Evolutionary conservation across 2,888 invertebrate genomes (phyloP), one percentile per base, ranked within the genome.

Genomic region (Limnephilus marmoratus): DNA sequence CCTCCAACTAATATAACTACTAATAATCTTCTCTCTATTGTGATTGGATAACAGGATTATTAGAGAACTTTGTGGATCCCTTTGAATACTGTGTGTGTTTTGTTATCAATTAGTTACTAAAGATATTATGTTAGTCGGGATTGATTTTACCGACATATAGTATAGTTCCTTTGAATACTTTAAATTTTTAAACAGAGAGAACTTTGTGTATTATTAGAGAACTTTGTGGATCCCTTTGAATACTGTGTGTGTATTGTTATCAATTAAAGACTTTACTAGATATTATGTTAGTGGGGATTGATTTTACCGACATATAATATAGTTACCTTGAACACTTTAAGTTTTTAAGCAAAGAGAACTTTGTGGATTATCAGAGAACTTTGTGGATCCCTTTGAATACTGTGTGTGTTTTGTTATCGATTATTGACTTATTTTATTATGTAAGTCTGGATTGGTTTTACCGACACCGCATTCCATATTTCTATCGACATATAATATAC

Each of bases 1-100:
- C 34, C 34, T 34, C 37, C 9, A 80, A 80, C 88, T 80, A 89
- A 89, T 80, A 80, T 45, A 45, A 45, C 45, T 45, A 80, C 88
- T 80, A 89, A 89, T 80, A 89, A 89, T 89, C 88, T 80, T 49
- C 45, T 12, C 34, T 80, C 88, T 80, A 82, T 82, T 82, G 82
- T 82, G 82, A 82, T 82, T 29, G 82, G 82, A 34, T 82, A 82
- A 82, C 82, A 31, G 82, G 15, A 82, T 34, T 29, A 82, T 82
- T 34, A 82, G 18, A 34, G 13, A 82, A 34, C 82, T 68, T 68
- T 68, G 68, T 68, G 68, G 68, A 24, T 68, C 68, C 24, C 68
- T 68, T 68, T 68, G 68, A 68, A 68, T 68, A 68, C 68, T 24
- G 24, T 68, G 68, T 53, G 53, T 68, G 9, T 68, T 68, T 24